Evolutionary conservation across 2,797 vertebrate species (phyloP).

Genomic region (Malurus splendens): DNA sequence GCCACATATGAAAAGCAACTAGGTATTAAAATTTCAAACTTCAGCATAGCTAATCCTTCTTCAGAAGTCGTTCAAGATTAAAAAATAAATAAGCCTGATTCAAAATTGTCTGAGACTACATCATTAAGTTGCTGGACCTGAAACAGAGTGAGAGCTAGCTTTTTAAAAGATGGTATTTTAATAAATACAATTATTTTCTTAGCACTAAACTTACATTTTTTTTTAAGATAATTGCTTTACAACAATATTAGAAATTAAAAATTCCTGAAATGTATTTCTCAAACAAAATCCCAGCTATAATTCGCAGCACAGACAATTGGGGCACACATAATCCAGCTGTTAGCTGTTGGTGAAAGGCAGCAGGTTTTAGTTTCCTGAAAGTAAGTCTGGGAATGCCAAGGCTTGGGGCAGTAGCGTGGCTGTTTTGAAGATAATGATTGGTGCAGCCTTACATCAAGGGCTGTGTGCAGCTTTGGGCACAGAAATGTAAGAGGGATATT

Average conservation of each 20-base stretch:
- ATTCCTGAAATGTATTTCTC: neutral
- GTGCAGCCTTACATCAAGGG: neutral
- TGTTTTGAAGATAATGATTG: neutral
- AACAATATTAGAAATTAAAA: neutral
- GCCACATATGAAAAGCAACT: neutral
- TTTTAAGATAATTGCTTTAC: neutral
- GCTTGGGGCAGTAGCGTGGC: neutral
- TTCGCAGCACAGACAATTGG: neutral
- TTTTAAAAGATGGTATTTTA: neutral
- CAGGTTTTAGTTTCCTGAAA: neutral
- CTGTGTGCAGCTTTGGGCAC: neutral
- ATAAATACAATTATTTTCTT: neutral
- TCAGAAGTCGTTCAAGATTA: neutral
- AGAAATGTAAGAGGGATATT: neutral
- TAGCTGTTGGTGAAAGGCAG: neutral
- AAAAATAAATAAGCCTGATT: neutral
- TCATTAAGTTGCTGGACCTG: neutral
- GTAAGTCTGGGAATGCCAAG: neutral
- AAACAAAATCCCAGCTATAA: neutral
- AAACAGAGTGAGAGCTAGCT: neutral
- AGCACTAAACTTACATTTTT: neutral
- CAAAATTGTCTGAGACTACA: neutral
- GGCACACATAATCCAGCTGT: neutral
- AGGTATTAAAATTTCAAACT: slow-evolving; percentile 21
- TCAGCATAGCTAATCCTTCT: slow-evolving; percentile 5